Base-by-base conservation (phyloP, 2,888 invertebrate species). In the Poecilobothrus nobilitatus region DNA sequence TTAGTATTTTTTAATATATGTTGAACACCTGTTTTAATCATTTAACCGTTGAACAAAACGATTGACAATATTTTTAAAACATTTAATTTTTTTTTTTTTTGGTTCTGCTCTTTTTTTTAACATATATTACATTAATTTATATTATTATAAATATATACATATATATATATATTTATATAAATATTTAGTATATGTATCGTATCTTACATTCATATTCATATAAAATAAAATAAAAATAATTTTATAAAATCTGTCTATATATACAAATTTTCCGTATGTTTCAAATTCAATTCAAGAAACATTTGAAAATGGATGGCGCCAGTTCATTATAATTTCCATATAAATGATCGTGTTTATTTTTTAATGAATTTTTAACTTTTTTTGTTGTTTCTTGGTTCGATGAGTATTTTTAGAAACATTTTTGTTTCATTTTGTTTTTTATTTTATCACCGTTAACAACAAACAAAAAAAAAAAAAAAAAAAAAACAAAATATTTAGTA, bases 281-380 rank as follows among this genome's bases (percentile, higher is more conserved):
- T 34, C 34, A 7, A 34, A 34, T n/a, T n/a, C 5, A 34, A 44
- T 3, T 12, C 44, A 44, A 44, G 12, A 2, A 44, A 44, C 44
- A 44, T 44, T 44, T 2, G 12, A 44, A 34, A 9, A 12, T 44
- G 6, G 44, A 44, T 44, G 44, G 44, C 44, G 44, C 44, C 44
- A 44, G 44, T 44, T 44, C 44, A 44, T 44, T 44, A 44, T 44
- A 44, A 44, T 44, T 44, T 44, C 44, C 44, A 44, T 44, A 44
- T 44, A 44, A 44, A 44, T 44, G 44, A 44, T 44, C 15, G 44
- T 44, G 44, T 44, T 10, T 44, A 44, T 9, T 44, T 44, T n/a
- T n/a, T n/a, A n/a, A n/a, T n/a, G n/a, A n/a, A n/a, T n/a, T n/a
- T n/a, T n/a, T n/a, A n/a, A n/a, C n/a, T n/a, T n/a, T n/a, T n/a